A percentile compares a stretch with the other conserved stretches of the same genome.
These are phyloP conservation scores for Cossypha heuglini DNA, from an alignment of 2,797 vertebrate species.

Conservation along the genomic window DNA sequence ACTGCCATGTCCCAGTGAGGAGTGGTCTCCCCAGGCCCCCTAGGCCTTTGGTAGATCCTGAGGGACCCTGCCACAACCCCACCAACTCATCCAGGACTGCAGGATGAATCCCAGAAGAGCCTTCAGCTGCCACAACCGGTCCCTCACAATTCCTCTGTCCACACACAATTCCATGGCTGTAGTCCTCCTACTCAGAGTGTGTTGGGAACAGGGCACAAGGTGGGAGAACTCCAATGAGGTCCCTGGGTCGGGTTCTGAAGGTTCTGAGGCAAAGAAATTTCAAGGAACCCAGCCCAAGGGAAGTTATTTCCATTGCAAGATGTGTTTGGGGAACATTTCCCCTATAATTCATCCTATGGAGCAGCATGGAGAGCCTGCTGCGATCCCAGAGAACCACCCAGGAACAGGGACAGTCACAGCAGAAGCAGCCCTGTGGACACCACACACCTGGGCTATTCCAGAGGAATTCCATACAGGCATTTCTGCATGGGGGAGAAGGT, in stretches of 20 bases:
- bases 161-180: fast-evolving
- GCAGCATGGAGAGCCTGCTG: neutral
- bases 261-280: neutral
- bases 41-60: neutral
- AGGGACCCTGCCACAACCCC: neutral
- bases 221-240: neutral
- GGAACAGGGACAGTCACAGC: neutral
- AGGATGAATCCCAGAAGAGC: neutral
- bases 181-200: fast-evolving
- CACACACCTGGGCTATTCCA: neutral
- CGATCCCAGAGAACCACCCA: fast-evolving
- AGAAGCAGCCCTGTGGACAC: neutral
- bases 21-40: fast-evolving
- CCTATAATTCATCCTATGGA: neutral
- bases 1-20: neutral
- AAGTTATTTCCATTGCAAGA: neutral
- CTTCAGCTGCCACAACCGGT: neutral
- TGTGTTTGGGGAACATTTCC: neutral
- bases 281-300: neutral
- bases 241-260: neutral
- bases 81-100: neutral
- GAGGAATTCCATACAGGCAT: neutral
- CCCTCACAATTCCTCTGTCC: neutral
- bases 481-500: neutral
- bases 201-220: neutral